These are phyloP conservation scores for Oxyura jamaicensis DNA, from an alignment of 2,113 vertebrate species.

Conservation along the genomic window DNA sequence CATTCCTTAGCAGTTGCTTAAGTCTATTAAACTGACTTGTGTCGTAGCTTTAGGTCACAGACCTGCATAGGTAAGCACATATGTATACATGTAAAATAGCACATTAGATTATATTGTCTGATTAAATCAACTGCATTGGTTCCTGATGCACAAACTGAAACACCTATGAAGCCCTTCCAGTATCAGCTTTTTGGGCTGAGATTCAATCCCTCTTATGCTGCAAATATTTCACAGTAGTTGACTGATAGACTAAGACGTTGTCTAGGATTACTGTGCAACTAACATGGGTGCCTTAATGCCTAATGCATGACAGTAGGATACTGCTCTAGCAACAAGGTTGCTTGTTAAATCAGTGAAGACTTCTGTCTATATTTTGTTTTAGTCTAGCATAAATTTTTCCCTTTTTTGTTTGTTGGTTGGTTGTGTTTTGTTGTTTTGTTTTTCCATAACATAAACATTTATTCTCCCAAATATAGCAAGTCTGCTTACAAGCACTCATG, in stretches of 20 bases:
- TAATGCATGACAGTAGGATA: neutral
- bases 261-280: neutral
- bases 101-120: neutral
- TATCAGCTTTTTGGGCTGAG: neutral
- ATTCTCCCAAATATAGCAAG: neutral
- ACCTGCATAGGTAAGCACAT: neutral
- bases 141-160: neutral
- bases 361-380: neutral
- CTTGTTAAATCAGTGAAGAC: neutral
- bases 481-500: neutral
- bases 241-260: neutral
- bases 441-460: constrained; percentile 56
- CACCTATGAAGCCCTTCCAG: neutral
- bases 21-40: neutral
- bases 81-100: neutral
- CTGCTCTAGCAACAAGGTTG: neutral
- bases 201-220: neutral
- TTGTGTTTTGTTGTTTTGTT: neutral
- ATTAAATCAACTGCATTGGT: neutral
- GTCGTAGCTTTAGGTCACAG: neutral
- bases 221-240: no score
- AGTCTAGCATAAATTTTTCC: neutral
- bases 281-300: neutral
- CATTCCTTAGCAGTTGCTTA: neutral
- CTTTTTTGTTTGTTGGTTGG: neutral